These are phyloP conservation scores for Cydia strobilella DNA, from an alignment of 1,140 invertebrate genomes.

Conservation along the genomic window DNA sequence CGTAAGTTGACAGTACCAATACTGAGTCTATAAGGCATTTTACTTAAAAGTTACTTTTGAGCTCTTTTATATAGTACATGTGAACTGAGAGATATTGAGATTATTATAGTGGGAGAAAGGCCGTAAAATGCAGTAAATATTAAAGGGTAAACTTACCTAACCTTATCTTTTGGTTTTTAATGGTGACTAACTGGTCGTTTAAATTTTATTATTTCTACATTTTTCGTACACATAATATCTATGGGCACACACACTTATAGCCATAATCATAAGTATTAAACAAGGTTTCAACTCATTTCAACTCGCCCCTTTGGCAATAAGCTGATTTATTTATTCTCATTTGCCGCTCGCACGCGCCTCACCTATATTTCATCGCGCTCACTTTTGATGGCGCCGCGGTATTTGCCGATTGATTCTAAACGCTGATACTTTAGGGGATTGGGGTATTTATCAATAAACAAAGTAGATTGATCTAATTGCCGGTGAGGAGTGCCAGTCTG, in stretches of 20 bases:
- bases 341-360: slow-evolving; percentile 45
- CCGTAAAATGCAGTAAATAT: not conserved
- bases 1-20: too few species aligned
- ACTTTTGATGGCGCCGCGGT: slow-evolving; percentile 42
- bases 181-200: not conserved
- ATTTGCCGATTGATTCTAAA: slow-evolving; percentile 36
- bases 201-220: not conserved
- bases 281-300: not conserved
- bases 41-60: too few species aligned
- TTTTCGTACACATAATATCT: not conserved
- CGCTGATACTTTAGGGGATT: slow-evolving; percentile 18
- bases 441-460: slow-evolving; percentile 15
- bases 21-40: too few species aligned
- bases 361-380: slow-evolving; percentile 48
- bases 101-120: too few species aligned
- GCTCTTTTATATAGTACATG: too few species aligned
- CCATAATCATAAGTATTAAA: not conserved
- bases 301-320: slow-evolving; percentile 38
- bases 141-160: not conserved
- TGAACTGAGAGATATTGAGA: too few species aligned
- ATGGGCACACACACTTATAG: not conserved
- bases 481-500: slow-evolving; percentile 7
- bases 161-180: not conserved
- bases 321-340: slow-evolving; percentile 49
- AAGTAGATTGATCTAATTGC: slow-evolving; percentile 29